A percentile compares a stretch with the other conserved stretches of the same genome.
phyloP scores from a whole-genome alignment of 2,888 invertebrate genomes.

The Ophion slaviceki region DNA sequence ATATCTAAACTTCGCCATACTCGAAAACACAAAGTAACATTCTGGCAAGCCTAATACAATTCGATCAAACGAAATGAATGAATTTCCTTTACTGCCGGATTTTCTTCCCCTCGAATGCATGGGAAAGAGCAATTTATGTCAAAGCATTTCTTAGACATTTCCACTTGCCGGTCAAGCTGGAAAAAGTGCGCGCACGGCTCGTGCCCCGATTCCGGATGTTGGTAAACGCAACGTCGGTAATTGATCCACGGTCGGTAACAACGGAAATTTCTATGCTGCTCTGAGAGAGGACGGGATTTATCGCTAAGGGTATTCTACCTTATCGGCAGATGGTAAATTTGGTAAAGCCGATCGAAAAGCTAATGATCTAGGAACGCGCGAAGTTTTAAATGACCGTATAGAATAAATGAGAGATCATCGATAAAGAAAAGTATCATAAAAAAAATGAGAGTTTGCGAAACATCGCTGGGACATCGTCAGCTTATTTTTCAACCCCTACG shows the following conservation, averaged over 20 bases:
- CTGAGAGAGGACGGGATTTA: not conserved
- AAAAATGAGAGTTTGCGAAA: no score
- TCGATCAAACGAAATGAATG: not conserved
- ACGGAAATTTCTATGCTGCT: not conserved
- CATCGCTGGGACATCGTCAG: no score
- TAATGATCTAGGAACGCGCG: not conserved
- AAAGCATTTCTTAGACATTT: slow-evolving; percentile 1
- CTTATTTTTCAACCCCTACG: no score
- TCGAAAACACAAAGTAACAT: not conserved
- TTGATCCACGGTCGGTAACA: slow-evolving; percentile 32
- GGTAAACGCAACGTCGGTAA: slow-evolving; percentile 37
- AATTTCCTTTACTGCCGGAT: not conserved
- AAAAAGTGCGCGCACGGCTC: not conserved
- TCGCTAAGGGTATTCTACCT: not conserved
- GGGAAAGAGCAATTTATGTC: not conserved
- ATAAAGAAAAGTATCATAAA: not conserved
- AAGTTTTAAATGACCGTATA: not conserved
- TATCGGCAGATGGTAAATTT: slow-evolving; percentile 26
- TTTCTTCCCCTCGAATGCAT: no score
- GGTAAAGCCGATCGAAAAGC: not conserved
- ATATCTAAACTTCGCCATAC: not conserved
- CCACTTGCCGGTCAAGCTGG: not conserved
- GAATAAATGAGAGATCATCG: not conserved
- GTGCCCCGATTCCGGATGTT: not conserved
- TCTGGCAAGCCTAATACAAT: not conserved